Base-by-base conservation (phyloP, 2,797 vertebrate genomes). In the Bradypodion pumilum region DNA sequence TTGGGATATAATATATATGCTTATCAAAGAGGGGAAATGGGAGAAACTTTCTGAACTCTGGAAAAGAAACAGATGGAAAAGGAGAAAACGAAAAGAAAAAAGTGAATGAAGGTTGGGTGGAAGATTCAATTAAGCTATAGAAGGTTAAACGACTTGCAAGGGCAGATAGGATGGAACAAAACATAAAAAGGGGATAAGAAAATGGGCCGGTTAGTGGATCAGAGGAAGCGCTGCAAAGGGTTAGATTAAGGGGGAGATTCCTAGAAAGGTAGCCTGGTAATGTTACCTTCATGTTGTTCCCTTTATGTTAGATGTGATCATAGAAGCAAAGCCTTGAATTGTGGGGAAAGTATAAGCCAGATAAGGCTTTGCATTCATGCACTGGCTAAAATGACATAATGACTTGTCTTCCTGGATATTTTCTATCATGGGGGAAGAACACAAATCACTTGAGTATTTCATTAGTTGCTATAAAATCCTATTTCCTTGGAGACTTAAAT, bases 181-280 rank as follows among this genome's bases (percentile, higher is more conserved):
- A 90, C n/a, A n/a, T n/a, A 59, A 37, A 25, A 25, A 2, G 25
- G 25, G n/a, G 52, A 63, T 42, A 65, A 23, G 2, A 25, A 63
- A 88, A 44, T 82, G 76, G 65, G 56, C 87, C 75, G 66, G 80
- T 73, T 77, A 86, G 37, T 74, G 59, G 79, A 80, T 86, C 81
- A 85, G 83, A 92, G 59, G 76, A 70, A 86, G 85, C 88, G 82
- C 81, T 84, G 85, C 52, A 91, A 89, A 87, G 80, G 60, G 29
- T 44, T 49, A 90, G 88, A 86, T 90, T 91, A 89, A 92, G 76
- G 83, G 69, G 65, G 44, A 87, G 68, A 90, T 87, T 1, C 82
- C 23, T 73, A 85, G 79, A 56, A 83, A n/a, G 74, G n/a, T 88
- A 82, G 78, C 78, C 66, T 78, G 69, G 49, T 73, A 86, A 82